Conservation (phyloP, 2,797 vertebrate genomes). For the Sphenodon punctatus region DNA sequence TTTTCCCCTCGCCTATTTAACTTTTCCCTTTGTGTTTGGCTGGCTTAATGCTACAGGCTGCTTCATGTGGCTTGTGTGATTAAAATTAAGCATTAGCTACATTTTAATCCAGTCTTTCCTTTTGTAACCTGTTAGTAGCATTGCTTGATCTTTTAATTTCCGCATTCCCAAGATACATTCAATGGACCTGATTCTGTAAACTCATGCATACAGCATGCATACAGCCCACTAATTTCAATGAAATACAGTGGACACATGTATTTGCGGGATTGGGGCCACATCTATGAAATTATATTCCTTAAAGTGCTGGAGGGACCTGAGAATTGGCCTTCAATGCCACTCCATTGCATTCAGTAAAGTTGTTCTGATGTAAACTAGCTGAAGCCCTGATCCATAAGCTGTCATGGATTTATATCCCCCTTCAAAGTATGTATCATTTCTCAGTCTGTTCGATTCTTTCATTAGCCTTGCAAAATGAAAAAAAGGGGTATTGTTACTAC, state of each 20-base stretch:
- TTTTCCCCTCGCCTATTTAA: not conserved
- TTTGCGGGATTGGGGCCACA: too few species aligned
- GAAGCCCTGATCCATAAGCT: not conserved
- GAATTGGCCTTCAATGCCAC: not conserved
- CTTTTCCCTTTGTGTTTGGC: constrained; percentile 15
- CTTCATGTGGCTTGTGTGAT: constrained; percentile 34
- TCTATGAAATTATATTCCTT: not conserved
- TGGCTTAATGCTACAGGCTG: constrained; percentile 25
- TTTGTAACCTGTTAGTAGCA: constrained; percentile 8
- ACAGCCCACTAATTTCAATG: not conserved
- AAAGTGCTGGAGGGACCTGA: not conserved
- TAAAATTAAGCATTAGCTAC: not conserved
- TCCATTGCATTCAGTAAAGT: not conserved
- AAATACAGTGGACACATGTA: too few species aligned
- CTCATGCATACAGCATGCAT: too few species aligned
- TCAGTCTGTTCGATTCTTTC: not conserved
- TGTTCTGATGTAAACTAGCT: not conserved
- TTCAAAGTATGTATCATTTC: not conserved
- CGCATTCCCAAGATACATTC: not conserved
- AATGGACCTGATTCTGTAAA: not conserved
- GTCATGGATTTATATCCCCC: not conserved
- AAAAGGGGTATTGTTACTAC: constrained; percentile 16
- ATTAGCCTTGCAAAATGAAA: not conserved
- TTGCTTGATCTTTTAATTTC: not conserved
- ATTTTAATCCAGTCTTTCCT: constrained; percentile 3